A percentile compares a stretch with the other conserved stretches of the same genome.
These are phyloP conservation scores for Lontra canadensis DNA, from an alignment of 2,113 vertebrate genomes.

Conservation along the genomic window DNA sequence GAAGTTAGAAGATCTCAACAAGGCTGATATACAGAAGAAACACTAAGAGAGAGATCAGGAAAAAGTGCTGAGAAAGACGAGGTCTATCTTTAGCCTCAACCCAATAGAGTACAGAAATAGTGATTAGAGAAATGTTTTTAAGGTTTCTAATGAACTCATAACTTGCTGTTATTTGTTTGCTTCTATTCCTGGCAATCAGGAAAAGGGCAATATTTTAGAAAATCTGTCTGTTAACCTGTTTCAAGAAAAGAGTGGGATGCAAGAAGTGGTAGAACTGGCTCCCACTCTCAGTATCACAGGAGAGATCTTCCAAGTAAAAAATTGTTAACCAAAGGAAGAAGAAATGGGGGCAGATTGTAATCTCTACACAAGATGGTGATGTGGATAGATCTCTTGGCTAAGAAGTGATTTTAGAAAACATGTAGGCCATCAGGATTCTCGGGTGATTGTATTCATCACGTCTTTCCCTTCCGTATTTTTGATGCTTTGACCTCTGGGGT, in stretches of 20 bases:
- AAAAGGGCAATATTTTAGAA: not conserved
- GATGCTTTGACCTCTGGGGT: not conserved
- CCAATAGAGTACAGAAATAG: not conserved
- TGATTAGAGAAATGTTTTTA: not conserved
- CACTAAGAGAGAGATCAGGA: not conserved
- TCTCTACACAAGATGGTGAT: not conserved
- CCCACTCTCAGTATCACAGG: rapidly evolving
- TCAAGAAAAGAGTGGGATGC: not conserved
- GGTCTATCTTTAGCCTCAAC: not conserved
- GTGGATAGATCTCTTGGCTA: not conserved
- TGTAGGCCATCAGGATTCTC: not conserved
- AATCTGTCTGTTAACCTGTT: not conserved
- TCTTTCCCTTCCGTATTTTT: not conserved
- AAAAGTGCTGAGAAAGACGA: not conserved
- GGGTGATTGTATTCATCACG: not conserved
- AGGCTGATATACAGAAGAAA: not conserved
- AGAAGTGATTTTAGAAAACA: not conserved
- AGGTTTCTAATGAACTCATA: not conserved
- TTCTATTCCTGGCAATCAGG: not conserved
- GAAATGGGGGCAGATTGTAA: not conserved
- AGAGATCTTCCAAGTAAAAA: not conserved
- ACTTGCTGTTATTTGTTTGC: not conserved
- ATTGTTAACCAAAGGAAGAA: not conserved
- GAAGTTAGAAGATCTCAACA: not conserved
- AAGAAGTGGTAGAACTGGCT: not conserved